Percentiles rank a stretch among this genome's conserved stretches.
Evolutionary conservation across 30 jellyfish, hydroid and myxozoan genomes (phyloP).

Genomic region (Catostylus mosaicus): DNA sequence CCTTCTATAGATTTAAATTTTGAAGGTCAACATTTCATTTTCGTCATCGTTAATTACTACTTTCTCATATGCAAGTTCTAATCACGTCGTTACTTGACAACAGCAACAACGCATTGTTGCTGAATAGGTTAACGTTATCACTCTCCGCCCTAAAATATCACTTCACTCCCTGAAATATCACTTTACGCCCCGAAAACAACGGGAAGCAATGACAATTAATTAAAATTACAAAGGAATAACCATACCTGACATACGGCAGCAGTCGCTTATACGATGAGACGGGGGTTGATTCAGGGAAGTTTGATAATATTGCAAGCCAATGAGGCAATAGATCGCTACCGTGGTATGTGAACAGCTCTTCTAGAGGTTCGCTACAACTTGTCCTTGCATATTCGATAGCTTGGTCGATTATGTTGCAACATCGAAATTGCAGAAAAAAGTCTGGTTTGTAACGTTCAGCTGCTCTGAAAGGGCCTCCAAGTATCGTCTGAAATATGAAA

Average conservation of each 20-base stretch:
- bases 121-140: too few relatives aligned
- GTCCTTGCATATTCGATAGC: conserved; percentile 84
- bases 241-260: conserved; percentile 87
- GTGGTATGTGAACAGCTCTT: conserved; percentile 84
- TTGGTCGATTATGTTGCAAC: conserved; percentile 85
- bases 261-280: conserved; percentile 61
- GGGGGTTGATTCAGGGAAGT: conserved; percentile 92
- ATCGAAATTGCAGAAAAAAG: conserved; percentile 81
- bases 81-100: too few relatives aligned
- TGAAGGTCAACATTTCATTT: too few relatives aligned
- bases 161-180: too few relatives aligned
- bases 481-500: conserved; percentile 62
- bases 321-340: conserved; percentile 83
- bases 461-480: conserved; percentile 94
- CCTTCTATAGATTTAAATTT: too few relatives aligned
- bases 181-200: too few relatives aligned
- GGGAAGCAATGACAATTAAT: too few relatives aligned
- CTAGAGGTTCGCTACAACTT: conserved; percentile 79
- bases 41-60: too few relatives aligned
- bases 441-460: conserved; percentile 75
- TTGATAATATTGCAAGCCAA: conserved; percentile 88
- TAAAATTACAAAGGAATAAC: too few relatives aligned
- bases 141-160: too few relatives aligned
- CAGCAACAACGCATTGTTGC: too few relatives aligned
- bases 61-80: too few relatives aligned